These are phyloP conservation scores for Morone saxatilis DNA, from an alignment of 2,113 vertebrate genomes.

Conservation along the genomic window DNA sequence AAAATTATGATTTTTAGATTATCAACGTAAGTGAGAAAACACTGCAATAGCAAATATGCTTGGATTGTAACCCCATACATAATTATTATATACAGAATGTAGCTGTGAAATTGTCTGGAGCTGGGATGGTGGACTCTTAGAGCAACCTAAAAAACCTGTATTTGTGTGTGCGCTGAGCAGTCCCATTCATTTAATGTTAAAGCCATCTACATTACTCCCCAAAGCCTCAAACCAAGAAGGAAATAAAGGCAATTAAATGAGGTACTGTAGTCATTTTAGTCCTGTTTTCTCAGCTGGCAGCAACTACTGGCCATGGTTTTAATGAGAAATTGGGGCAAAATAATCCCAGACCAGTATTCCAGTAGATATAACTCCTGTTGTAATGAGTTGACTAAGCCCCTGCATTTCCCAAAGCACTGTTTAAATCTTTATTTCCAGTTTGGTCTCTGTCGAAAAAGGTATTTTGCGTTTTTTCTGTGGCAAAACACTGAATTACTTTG, in stretches of 20 bases:
- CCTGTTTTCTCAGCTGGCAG: slow-evolving; percentile 20
- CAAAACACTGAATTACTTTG: not conserved
- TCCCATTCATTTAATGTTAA: not conserved
- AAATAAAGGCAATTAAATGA: slow-evolving; percentile 35
- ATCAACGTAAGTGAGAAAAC: not conserved
- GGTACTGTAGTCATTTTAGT: not conserved
- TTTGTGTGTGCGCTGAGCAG: not conserved
- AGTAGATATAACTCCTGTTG: slow-evolving; percentile 1
- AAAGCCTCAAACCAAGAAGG: slow-evolving; percentile 20
- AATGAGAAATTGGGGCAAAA: slow-evolving; percentile 17
- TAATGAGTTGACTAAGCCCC: not conserved
- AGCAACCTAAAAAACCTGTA: not conserved
- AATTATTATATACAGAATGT: not conserved
- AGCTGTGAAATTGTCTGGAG: not conserved
- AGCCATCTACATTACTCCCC: not conserved
- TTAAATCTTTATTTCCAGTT: not conserved
- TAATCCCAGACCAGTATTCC: slow-evolving; percentile 9
- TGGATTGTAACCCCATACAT: not conserved
- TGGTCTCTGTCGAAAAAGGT: not conserved
- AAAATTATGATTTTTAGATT: not conserved
- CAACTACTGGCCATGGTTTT: not conserved
- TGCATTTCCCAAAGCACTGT: not conserved
- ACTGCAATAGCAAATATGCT: not conserved
- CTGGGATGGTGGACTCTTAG: too few species aligned
- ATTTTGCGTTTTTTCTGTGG: not conserved